phyloP scores from a whole-genome alignment of 2,888 invertebrate species.

The Nudaria mundana region DNA sequence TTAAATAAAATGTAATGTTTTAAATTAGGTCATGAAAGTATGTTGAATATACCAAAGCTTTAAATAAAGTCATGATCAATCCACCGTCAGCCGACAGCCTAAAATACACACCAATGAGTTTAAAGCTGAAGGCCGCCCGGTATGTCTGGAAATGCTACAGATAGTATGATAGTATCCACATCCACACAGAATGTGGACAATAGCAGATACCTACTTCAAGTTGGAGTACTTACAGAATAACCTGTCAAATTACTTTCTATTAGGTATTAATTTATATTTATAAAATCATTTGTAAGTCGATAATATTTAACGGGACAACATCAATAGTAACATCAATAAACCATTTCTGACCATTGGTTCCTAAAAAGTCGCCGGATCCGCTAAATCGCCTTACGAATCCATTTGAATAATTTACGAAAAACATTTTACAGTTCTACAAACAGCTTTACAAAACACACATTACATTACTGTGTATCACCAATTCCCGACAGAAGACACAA shows the following conservation, averaged over 20 bases:
- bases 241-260: no score
- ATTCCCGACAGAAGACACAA: conserved; percentile 37
- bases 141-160: no score
- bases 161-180: no score
- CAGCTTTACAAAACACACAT: conserved; percentile 1
- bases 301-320: no score
- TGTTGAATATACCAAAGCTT: conserved; percentile 16
- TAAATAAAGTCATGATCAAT: conserved; percentile 14
- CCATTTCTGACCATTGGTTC: conserved; percentile 14
- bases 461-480: conserved; percentile 17
- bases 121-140: no score
- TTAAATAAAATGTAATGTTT: conserved; percentile 6
- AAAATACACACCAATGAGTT: no score
- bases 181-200: no score
- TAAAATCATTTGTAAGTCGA: no score
- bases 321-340: no score
- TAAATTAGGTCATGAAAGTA: conserved; percentile 19
- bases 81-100: conserved; percentile 5
- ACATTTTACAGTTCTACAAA: conserved; percentile 11
- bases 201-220: no score
- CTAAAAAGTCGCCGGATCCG: conserved; percentile 8
- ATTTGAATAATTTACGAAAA: conserved; percentile 12
- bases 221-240: no score
- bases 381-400: conserved; percentile 10
- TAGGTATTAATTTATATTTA: no score